These are phyloP conservation scores for Petrocephalus schoutedeni DNA, from an alignment of 2,797 vertebrate genomes.

Conservation along the genomic window DNA sequence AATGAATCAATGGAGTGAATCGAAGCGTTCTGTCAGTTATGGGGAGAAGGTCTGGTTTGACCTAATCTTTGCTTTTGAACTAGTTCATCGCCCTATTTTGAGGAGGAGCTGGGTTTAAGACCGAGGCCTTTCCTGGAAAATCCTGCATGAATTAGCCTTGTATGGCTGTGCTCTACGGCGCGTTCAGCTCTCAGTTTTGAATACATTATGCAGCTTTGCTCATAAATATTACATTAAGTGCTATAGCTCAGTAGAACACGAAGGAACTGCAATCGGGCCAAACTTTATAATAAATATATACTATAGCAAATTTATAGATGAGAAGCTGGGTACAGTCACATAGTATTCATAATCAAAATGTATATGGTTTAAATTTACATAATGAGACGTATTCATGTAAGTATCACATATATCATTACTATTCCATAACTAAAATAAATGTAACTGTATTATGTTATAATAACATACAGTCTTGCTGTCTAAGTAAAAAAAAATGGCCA, in stretches of 20 bases:
- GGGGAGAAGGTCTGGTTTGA: not conserved
- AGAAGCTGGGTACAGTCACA: not conserved
- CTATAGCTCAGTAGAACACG: not conserved
- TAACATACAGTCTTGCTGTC: not conserved
- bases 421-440: not conserved
- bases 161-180: not conserved
- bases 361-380: not conserved
- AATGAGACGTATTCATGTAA: not conserved
- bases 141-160: constrained; percentile 2
- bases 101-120: not conserved
- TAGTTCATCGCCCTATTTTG: constrained; percentile 15
- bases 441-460: not conserved
- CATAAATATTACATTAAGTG: not conserved
- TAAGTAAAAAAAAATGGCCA: not conserved
- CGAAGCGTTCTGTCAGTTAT: not conserved
- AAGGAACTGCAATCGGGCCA: not conserved
- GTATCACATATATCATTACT: not conserved
- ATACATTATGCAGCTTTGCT: not conserved
- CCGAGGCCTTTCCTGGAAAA: not conserved
- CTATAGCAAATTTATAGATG: not conserved
- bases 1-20: constrained; percentile 1
- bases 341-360: not conserved
- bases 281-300: not conserved
- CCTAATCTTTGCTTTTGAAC: constrained; percentile 7
- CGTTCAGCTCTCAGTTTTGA: not conserved